Base-by-base conservation (phyloP, 2,797 vertebrate species). In the Enoplosus armatus region DNA sequence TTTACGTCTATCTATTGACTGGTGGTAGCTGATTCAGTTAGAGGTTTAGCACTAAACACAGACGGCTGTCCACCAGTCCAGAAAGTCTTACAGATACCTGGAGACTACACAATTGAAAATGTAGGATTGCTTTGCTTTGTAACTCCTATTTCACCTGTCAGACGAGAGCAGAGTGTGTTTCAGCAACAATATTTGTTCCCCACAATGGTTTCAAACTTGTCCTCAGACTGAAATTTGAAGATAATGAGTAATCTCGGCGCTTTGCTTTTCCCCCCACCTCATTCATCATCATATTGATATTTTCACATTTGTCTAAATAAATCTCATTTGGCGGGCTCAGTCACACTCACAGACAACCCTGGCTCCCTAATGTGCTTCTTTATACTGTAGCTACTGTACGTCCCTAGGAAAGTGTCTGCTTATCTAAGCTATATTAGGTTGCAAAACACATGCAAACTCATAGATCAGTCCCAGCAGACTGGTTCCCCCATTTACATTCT, bases 381-480 rank as follows among this genome's bases (percentile, higher is more conserved):
- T 60, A 55, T 56, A 55, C 80, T 58, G 75, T 81, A 77, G 65
- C 69, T 59, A 24, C n/a, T n/a, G n/a, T n/a, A n/a, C 39, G 2
- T 78, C 67, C 59, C n/a, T 2, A 41, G 71, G 63, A 87, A 72
- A 80, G 47, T 6, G 16, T 81, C 80, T 79, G 74, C 85, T 89
- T 85, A 84, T 86, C 85, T 85, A 14, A 80, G 67, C 72, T 78
- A 50, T 79, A 80, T 87, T 79, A 75, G 59, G 41, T 65, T 86
- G 84, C 82, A 83, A 86, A 89, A 83, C 81, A 74, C 77, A 87
- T 61, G 58, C 80, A 59, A 56, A 87, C 75, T 70, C 64, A 33
- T 79, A 77, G 84, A 90, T 90, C 85, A 79, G 84, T 59, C 70
- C 86, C 87, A 56, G 70, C 75, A 65, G 84, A 82, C 85, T 48